Percentiles rank a stretch among this genome's conserved stretches.
phyloP scores from a whole-genome alignment of 2,888 invertebrate genomes.

The Lasiommata megera region DNA sequence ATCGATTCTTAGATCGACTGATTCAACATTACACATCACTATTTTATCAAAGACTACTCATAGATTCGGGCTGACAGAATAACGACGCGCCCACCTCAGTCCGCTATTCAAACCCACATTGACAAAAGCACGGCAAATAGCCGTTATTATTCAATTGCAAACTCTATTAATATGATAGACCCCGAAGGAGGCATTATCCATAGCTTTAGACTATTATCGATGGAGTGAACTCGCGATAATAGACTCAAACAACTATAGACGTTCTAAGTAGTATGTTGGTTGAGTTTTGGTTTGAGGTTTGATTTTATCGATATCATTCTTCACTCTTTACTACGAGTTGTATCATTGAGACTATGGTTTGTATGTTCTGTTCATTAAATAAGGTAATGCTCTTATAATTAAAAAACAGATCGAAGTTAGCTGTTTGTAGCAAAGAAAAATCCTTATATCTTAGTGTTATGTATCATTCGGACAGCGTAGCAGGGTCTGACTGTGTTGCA shows the following conservation, averaged over 20 bases:
- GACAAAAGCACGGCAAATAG: constrained; percentile 76
- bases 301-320: not conserved
- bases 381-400: too few species aligned
- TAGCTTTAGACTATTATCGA: constrained; percentile 33
- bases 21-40: constrained; percentile 41
- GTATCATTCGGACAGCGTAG: too few species aligned
- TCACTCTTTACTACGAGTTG: too few species aligned
- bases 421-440: too few species aligned
- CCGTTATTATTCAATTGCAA: constrained; percentile 62
- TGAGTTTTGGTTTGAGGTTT: not conserved
- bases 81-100: constrained; percentile 72
- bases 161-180: constrained; percentile 63
- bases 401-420: too few species aligned
- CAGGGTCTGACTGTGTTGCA: too few species aligned
- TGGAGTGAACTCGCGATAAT: constrained; percentile 23
- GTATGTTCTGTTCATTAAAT: too few species aligned
- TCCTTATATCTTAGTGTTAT: too few species aligned
- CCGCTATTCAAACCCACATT: constrained; percentile 66
- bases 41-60: constrained; percentile 44
- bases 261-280: constrained; percentile 5
- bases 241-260: constrained; percentile 20
- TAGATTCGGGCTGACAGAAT: constrained; percentile 56
- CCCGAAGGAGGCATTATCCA: constrained; percentile 46
- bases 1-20: constrained; percentile 18
- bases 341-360: too few species aligned